Evolutionary conservation across 2,113 vertebrate genomes (phyloP).

Genomic region (Colistium nudipinnis): DNA sequence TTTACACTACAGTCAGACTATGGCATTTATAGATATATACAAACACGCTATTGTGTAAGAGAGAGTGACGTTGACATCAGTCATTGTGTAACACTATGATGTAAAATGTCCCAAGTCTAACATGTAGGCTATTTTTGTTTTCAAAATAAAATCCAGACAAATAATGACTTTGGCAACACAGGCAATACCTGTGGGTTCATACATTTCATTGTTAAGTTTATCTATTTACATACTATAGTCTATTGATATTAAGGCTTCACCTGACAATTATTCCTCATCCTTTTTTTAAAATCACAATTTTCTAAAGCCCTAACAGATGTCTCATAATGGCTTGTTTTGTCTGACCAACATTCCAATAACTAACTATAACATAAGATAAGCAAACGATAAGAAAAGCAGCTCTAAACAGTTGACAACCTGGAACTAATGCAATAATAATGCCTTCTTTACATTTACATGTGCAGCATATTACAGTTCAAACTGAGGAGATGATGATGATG

Average conservation of each 20-base stretch:
- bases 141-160: too few species aligned
- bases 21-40: too few species aligned
- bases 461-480: too few species aligned
- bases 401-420: too few species aligned
- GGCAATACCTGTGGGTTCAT: background rate
- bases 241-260: background rate
- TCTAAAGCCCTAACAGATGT: background rate
- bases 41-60: too few species aligned
- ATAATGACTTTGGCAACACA: background rate
- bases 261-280: background rate
- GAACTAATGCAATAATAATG: too few species aligned
- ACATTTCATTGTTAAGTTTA: background rate
- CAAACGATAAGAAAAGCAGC: background rate
- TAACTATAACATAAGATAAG: background rate
- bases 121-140: too few species aligned
- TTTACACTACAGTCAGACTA: too few species aligned
- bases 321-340: background rate
- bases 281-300: background rate
- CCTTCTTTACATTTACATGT: background rate
- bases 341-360: background rate
- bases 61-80: too few species aligned
- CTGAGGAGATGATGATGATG: too few species aligned
- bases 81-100: too few species aligned
- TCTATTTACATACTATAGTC: background rate
- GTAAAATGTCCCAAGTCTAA: too few species aligned